These are phyloP conservation scores for Xylota sylvarum DNA, from an alignment of 2,888 invertebrate species.

Conservation along the genomic window DNA sequence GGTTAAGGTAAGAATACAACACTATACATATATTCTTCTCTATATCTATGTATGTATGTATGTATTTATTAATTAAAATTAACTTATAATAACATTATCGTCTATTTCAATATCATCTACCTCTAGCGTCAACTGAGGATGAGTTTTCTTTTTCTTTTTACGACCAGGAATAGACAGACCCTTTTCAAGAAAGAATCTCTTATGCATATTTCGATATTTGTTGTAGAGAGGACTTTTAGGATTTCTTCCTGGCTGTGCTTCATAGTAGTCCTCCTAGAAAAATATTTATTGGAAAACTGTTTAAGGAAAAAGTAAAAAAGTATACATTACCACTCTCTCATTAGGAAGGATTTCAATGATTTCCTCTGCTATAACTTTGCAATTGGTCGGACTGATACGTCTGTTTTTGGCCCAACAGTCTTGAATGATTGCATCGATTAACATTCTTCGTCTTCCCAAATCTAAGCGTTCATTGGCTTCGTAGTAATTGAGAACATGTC, in stretches of 20 bases:
- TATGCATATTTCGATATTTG: conserved; percentile 77
- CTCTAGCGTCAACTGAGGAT: not conserved
- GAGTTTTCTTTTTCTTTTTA: not conserved
- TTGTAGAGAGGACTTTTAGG: conserved; percentile 78
- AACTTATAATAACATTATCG: conserved; percentile 63
- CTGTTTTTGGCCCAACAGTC: conserved; percentile 72
- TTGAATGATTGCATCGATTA: conserved; percentile 76
- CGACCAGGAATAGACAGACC: not conserved
- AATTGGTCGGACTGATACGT: conserved; percentile 70
- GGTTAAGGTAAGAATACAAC: conserved; percentile 90
- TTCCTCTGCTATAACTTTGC: conserved; percentile 77
- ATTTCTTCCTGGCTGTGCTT: conserved; percentile 73
- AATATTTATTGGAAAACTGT: not conserved
- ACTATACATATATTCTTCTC: conserved; percentile 11
- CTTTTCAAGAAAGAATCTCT: conserved; percentile 34
- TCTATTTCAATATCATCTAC: conserved; percentile 33
- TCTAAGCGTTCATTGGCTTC: conserved; percentile 77
- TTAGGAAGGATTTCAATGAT: conserved; percentile 78
- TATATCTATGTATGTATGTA: not conserved
- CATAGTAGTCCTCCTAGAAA: conserved; percentile 77
- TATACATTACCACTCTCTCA: conserved; percentile 68
- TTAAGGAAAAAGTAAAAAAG: not conserved
- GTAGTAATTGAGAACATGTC: conserved; percentile 77
- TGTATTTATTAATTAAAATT: conserved; percentile 19
- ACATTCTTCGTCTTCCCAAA: conserved; percentile 72